Evolutionary conservation across 2,888 invertebrate genomes (phyloP), one percentile per base, ranked within the genome.

Genomic region (Diogma glabrata): DNA sequence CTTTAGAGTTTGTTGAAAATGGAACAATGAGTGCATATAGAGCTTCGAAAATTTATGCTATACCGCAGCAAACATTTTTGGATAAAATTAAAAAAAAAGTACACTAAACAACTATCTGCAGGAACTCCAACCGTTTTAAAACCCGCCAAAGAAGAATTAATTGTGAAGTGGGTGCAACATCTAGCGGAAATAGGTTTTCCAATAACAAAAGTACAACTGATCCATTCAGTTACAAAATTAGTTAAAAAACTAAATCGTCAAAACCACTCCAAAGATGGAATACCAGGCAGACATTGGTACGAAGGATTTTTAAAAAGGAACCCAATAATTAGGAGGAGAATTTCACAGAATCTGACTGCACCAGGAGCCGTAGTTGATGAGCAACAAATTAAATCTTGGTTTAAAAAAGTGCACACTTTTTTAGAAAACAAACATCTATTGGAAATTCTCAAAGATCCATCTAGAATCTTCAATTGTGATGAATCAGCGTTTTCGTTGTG

Each of bases 401-500:
- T 33, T 33, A 4, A 33, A 33, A 33, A 14, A 33, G 4, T 4
- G n/a, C 33, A 7, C 14, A 33, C 12, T 14, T 33, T n/a, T 14
- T 14, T 33, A 7, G 33, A 33, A 33, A 14, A 33, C 12, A 33
- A 33, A 7, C 5, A 10, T n/a, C n/a, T n/a, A n/a, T n/a, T n/a
- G n/a, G n/a, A n/a, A n/a, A n/a, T n/a, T n/a, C n/a, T n/a, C n/a
- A n/a, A n/a, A n/a, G n/a, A n/a, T n/a, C n/a, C n/a, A n/a, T n/a
- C n/a, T n/a, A n/a, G n/a, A n/a, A n/a, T 33, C 14, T 33, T 33
- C 14, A 33, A 33, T 14, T 33, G 33, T 14, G 5, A 33, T 33
- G 33, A 33, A 33, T 33, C 33, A 33, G 33, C 33, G 14, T 33
- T n/a, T n/a, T n/a, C n/a, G n/a, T n/a, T n/a, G n/a, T n/a, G n/a